phyloP scores from a whole-genome alignment of 2,797 vertebrate species.

The Basileuterus tristriatus region DNA sequence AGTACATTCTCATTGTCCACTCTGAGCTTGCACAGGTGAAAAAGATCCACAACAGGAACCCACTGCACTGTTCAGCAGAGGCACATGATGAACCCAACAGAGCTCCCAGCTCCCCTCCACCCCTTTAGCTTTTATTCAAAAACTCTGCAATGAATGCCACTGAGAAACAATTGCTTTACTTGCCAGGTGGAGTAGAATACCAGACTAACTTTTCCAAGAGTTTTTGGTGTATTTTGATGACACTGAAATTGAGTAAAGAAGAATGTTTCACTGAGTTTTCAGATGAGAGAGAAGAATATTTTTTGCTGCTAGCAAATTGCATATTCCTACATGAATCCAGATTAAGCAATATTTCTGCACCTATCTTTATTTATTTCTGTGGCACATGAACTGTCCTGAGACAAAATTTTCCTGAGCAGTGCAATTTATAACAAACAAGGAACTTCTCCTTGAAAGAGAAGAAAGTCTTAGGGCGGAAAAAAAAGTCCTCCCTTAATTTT shows the following conservation, averaged over 20 bases:
- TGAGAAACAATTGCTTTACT: neutral
- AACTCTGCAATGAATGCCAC: neutral
- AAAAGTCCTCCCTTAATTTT: neutral
- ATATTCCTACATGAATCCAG: neutral
- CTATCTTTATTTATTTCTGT: constrained; percentile 20
- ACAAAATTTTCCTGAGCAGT: neutral
- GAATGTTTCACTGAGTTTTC: neutral
- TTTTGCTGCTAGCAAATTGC: neutral
- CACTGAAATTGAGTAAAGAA: neutral
- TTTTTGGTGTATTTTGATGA: neutral
- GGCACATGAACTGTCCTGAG: neutral
- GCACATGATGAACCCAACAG: neutral
- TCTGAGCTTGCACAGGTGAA: neutral
- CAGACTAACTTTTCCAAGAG: neutral
- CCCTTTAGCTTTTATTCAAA: neutral
- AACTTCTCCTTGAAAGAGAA: neutral
- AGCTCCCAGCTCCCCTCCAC: neutral
- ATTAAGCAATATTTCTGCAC: neutral
- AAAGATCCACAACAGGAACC: neutral
- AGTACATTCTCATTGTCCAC: neutral
- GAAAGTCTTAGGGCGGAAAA: neutral
- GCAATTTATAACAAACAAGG: neutral
- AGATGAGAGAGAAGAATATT: neutral
- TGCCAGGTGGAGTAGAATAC: neutral
- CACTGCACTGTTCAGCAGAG: neutral